Conservation (phyloP, 2,888 invertebrate species). For the Xiphydria camelus region DNA sequence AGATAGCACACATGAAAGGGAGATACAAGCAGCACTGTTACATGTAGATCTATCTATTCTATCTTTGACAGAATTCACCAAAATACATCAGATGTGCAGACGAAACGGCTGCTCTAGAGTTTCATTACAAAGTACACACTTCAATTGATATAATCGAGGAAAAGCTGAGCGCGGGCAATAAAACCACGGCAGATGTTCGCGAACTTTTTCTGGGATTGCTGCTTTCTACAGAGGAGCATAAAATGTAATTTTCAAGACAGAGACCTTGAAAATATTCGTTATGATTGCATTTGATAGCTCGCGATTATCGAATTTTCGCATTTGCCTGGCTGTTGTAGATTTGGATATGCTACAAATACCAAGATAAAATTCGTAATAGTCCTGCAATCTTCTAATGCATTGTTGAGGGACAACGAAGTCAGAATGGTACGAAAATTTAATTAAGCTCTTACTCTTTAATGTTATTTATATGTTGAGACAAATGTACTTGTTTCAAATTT, state of each 20-base stretch:
- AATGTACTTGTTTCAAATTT: neutral
- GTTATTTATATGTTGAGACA: slow-evolving; percentile 9
- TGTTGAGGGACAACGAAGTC: slow-evolving; percentile 91
- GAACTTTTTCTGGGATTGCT: slow-evolving; percentile 90
- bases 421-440: slow-evolving; percentile 68
- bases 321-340: slow-evolving; percentile 61
- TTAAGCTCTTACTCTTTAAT: slow-evolving; percentile 8
- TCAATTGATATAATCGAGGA: slow-evolving; percentile 91
- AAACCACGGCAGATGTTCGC: slow-evolving; percentile 74
- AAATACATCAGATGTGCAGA: slow-evolving; percentile 80
- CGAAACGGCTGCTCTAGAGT: slow-evolving; percentile 81
- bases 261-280: no score
- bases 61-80: slow-evolving; percentile 80
- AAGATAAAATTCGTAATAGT: slow-evolving; percentile 93
- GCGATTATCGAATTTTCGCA: slow-evolving; percentile 7
- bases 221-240: slow-evolving; percentile 93
- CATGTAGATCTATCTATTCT: slow-evolving; percentile 8
- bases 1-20: no score
- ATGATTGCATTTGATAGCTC: no score
- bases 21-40: no score
- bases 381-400: slow-evolving; percentile 85
- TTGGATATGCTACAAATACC: slow-evolving; percentile 97
- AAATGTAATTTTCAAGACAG: slow-evolving; percentile 68
- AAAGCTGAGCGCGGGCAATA: slow-evolving; percentile 67
- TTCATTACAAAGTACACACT: slow-evolving; percentile 92